Evolutionary conservation across 2,888 invertebrate genomes (phyloP), one percentile per base, ranked within the genome.

Genomic region (Limnephilus auricula): DNA sequence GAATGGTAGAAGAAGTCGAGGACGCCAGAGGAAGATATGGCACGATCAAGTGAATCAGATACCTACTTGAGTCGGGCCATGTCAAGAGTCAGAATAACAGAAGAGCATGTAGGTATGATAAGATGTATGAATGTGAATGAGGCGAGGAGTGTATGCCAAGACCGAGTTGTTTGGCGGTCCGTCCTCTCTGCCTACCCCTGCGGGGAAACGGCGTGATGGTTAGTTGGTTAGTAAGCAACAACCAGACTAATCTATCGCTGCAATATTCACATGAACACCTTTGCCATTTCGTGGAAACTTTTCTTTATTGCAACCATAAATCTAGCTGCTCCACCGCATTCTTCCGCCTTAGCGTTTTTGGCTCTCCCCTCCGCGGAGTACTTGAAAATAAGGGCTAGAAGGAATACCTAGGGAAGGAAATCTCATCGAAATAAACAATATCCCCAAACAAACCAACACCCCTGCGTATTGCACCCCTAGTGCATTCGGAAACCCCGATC

Each of bases 231-330:
- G n/a, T n/a, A n/a, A n/a, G 65, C 65, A 65, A 18, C 18, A 25
- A 65, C 65, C 2, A 65, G n/a, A 65, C 25, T 25, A 9, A 9
- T 9, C 65, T 65, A 9, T 65, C n/a, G n/a, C 25, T 65, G 65
- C n/a, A 65, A 65, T n/a, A 65, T 65, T 65, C 65, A n/a, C 65
- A n/a, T 65, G 65, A 65, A 65, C 65, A 65, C 65, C 65, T 65
- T 65, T 65, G 65, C 65, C 65, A 65, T n/a, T 65, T 65, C 25
- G 65, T 9, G 65, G 25, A n/a, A 65, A 65, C 25, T 65, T 65
- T 65, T 65, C 65, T 65, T 65, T 65, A 65, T 65, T 65, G 65
- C 65, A 25, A 65, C 65, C 25, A 25, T 65, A 65, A 65, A 65
- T 65, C 65, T 65, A 65, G 65, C 65, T n/a, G 25, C 65, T 65